Percentiles rank a stretch among this genome's conserved stretches.
Conservation (phyloP, 2,797 vertebrate species). For the Halcyon smyrnensis region DNA sequence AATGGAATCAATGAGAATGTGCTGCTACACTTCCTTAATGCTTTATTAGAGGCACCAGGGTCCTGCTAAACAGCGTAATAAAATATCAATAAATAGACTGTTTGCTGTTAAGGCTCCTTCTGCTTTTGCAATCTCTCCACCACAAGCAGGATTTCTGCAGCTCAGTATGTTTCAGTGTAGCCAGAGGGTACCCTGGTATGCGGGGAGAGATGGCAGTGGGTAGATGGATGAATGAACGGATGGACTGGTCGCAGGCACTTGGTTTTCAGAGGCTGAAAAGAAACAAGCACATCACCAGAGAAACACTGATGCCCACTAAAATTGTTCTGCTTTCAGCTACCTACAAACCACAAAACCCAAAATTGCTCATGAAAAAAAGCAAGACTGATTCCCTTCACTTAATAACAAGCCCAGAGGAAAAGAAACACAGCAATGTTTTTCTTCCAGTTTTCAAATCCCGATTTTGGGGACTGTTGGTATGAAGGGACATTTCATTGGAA, state of each 20-base stretch:
- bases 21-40: constrained; percentile 61
- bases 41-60: constrained; percentile 65
- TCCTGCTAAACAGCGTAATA: constrained; percentile 62
- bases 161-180: background rate
- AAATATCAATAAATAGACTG: constrained; percentile 62
- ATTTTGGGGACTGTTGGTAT: background rate
- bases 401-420: background rate
- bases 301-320: background rate
- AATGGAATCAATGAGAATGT: constrained; percentile 52
- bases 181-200: background rate
- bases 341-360: background rate
- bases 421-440: background rate
- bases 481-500: background rate
- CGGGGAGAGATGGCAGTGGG: background rate
- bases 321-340: background rate
- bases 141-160: background rate
- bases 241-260: background rate
- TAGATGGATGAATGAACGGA: background rate
- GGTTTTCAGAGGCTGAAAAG: background rate
- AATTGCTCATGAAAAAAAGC: background rate
- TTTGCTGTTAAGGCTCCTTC: constrained; percentile 22
- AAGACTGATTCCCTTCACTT: background rate
- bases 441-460: background rate
- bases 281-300: background rate
- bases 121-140: constrained; percentile 1